Conservation (phyloP, 2,797 vertebrate genomes). For the Urocyon cinereoargenteus region DNA sequence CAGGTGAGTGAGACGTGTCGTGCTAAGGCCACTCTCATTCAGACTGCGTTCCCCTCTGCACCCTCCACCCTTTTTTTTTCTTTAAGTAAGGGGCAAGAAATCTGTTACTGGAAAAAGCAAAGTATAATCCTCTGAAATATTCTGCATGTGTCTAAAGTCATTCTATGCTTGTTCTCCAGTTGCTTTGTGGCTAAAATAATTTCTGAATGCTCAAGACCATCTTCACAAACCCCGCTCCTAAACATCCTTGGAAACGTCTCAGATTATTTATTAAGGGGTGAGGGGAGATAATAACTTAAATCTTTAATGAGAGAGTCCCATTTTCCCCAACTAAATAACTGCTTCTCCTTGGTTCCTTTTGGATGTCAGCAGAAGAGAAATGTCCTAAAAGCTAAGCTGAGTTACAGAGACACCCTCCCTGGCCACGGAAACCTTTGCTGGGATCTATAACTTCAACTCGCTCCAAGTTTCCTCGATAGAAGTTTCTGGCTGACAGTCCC, state of each 20-base stretch:
- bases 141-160: conserved; percentile 51
- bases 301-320: conserved; percentile 1
- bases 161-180: conserved; percentile 33
- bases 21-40: conserved; percentile 42
- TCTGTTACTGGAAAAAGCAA: not conserved
- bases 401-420: conserved; percentile 61
- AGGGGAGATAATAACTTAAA: conserved; percentile 49
- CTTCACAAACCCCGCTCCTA: not conserved
- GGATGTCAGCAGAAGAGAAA: conserved; percentile 33
- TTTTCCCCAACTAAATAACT: conserved; percentile 60
- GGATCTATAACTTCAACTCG: conserved; percentile 76
- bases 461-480: conserved; percentile 85
- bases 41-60: not conserved
- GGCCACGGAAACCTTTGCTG: conserved; percentile 77
- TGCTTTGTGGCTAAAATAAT: conserved; percentile 58
- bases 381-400: conserved; percentile 55
- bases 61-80: not conserved
- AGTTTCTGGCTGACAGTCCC: conserved; percentile 84
- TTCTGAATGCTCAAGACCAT: conserved; percentile 43
- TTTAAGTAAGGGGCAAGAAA: not conserved
- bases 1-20: not conserved
- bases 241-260: conserved; percentile 57
- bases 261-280: conserved; percentile 51
- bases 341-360: conserved; percentile 42
- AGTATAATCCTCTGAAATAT: conserved; percentile 43